Conservation (phyloP, 2,888 invertebrate species). For the Macrosiphum euphorbiae region DNA sequence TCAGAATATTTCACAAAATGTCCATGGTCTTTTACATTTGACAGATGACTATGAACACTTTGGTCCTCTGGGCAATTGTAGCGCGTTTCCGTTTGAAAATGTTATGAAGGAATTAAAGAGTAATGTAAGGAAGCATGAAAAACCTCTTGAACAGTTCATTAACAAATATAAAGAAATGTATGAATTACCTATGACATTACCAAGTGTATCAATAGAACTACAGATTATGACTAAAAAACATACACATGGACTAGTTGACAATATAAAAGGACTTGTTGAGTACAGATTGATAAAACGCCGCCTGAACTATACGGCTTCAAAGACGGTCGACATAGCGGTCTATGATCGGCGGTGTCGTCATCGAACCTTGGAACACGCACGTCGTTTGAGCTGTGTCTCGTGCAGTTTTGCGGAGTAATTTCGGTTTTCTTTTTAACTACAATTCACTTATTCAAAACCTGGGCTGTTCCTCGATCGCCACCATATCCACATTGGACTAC, state of each 20-base stretch:
- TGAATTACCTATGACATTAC: not conserved
- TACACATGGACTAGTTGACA: not conserved
- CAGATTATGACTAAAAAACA: not conserved
- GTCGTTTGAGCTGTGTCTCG: too few species aligned
- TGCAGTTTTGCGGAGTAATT: too few species aligned
- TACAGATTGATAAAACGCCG: too few species aligned
- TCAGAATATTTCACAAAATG: not conserved
- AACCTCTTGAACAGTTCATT: not conserved
- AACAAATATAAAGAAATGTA: not conserved
- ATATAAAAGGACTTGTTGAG: too few species aligned
- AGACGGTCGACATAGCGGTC: too few species aligned
- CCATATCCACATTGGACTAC: too few species aligned
- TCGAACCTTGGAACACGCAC: too few species aligned
- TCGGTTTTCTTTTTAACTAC: too few species aligned
- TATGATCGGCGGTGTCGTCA: too few species aligned
- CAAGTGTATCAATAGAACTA: not conserved
- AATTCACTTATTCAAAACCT: too few species aligned
- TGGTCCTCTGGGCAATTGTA: not conserved
- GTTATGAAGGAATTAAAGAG: slow-evolving; percentile 8
- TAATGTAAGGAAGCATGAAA: not conserved
- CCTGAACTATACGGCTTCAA: too few species aligned
- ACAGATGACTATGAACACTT: slow-evolving; percentile 9
- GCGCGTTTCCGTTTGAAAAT: not conserved
- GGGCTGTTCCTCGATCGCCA: too few species aligned
- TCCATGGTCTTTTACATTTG: slow-evolving; percentile 8